Percentiles rank a stretch among this genome's conserved stretches.
Conservation (phyloP, 2,888 invertebrate genomes). For the Norana najaformis region DNA sequence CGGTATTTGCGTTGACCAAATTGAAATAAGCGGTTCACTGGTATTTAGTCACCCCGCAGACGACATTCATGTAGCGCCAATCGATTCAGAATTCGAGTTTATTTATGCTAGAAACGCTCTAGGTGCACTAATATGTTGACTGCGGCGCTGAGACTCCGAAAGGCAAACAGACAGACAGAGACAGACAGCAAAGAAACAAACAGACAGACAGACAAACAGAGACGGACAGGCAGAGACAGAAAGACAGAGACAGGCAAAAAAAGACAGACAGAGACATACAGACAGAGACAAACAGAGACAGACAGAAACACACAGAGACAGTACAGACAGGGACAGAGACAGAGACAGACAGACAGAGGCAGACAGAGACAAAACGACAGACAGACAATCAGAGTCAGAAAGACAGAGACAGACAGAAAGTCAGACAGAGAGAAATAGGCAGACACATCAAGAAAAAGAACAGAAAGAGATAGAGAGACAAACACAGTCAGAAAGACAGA, state of each 20-base stretch:
- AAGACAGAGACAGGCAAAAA: not conserved
- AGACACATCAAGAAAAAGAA: too few species aligned
- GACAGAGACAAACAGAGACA: not conserved
- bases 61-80: not conserved
- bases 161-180: too few species aligned
- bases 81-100: not conserved
- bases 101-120: not conserved
- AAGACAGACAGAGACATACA: not conserved
- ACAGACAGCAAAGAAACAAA: too few species aligned
- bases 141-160: not conserved
- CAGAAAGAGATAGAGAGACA: not conserved
- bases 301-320: not conserved
- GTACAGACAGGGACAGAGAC: not conserved
- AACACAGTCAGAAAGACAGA: not conserved
- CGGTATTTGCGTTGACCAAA: not conserved
- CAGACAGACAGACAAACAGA: not conserved
- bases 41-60: not conserved
- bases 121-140: not conserved
- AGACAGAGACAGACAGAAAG: not conserved
- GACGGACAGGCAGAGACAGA: not conserved
- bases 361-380: not conserved
- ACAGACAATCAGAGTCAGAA: too few species aligned
- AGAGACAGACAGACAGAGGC: not conserved
- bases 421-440: not conserved
- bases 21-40: conserved; percentile 13